These are phyloP conservation scores for Chalcosyrphus nemorum DNA, from an alignment of 2,888 invertebrate species.

Conservation along the genomic window DNA sequence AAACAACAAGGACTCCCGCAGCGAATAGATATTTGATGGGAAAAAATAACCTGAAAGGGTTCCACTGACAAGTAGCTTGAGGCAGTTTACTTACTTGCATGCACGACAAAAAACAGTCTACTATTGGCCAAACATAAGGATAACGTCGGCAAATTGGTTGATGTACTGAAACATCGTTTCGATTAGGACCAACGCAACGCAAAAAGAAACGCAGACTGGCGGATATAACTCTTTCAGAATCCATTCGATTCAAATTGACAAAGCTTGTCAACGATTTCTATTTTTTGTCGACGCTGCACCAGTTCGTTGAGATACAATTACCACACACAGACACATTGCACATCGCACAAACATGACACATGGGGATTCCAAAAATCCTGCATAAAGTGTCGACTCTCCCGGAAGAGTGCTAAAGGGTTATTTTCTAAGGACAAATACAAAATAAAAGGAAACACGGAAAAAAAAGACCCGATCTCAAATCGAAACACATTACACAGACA, in stretches of 20 bases:
- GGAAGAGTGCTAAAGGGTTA: constrained; percentile 42
- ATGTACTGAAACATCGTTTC: constrained; percentile 48
- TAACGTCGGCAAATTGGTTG: constrained; percentile 10
- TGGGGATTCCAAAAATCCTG: constrained; percentile 43
- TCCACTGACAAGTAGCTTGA: constrained; percentile 31
- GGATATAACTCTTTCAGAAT: constrained; percentile 62
- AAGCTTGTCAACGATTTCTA: constrained; percentile 58
- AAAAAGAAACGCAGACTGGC: constrained; percentile 38
- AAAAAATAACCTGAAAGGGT: constrained; percentile 12
- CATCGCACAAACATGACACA: constrained; percentile 54
- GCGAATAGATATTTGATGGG: constrained; percentile 43
- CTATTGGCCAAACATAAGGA: constrained; percentile 19
- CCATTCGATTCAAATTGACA: constrained; percentile 62
- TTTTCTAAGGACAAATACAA: constrained; percentile 35
- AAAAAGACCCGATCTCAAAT: constrained; percentile 40
- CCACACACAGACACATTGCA: constrained; percentile 64
- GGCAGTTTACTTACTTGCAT: neutral
- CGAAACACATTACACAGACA: constrained; percentile 44
- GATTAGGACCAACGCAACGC: constrained; percentile 36
- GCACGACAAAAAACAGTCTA: neutral
- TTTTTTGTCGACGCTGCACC: neutral
- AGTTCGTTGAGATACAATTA: constrained; percentile 68
- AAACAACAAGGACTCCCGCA: constrained; percentile 34
- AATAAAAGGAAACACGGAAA: neutral
- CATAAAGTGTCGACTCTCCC: constrained; percentile 60